Base-by-base conservation (phyloP, 2,113 vertebrate species). In the Seriola aureovittata region DNA sequence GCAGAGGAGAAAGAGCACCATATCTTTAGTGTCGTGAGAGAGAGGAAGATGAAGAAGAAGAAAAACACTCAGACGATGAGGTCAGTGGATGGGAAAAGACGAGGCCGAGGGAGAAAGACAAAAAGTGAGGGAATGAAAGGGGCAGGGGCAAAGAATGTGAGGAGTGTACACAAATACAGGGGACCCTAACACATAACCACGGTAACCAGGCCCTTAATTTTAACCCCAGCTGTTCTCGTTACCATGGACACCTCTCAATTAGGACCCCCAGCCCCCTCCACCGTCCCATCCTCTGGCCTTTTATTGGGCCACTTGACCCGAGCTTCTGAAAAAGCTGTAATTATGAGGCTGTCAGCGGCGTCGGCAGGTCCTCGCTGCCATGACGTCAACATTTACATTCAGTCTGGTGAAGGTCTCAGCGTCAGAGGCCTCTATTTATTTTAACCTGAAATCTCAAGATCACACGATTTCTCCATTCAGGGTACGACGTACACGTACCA, bases 221-320 rank as follows among this genome's bases (percentile, higher is more conserved):
- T 84, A 91, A 89, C 71, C 87, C 75, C 85, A 84, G 93, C 90
- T 91, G 90, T 90, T 92, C 77, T 62, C 7, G 78, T 94, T 84
- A 8, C 94, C 94, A 91, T 73, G 89, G 92, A 64, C 77, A 91
- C 90, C 72, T 25, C 55, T 93, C 87, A 92, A 91, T 92, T 93
- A 90, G 84, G 80, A 63, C 68, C 64, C 23, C 50, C 73, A 52
- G 29, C 48, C 3, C 72, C 68, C 65, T 73, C 86, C 70, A 63
- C 60, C 62, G 19, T 70, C 81, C 80, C 74, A 6, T 78, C 90
- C 74, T 52, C 73, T 36, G 75, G 75, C 77, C 83, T 88, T 89
- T 90, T 65, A 84, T 50, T 85, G 58, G 64, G 59, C 46, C 91
- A 91, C 88, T 91, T 90, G 91, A 93, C 91, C 91, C 5, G 40